Conservation (phyloP, 2,797 vertebrate genomes). For the Coranthus polyacanthus region DNA sequence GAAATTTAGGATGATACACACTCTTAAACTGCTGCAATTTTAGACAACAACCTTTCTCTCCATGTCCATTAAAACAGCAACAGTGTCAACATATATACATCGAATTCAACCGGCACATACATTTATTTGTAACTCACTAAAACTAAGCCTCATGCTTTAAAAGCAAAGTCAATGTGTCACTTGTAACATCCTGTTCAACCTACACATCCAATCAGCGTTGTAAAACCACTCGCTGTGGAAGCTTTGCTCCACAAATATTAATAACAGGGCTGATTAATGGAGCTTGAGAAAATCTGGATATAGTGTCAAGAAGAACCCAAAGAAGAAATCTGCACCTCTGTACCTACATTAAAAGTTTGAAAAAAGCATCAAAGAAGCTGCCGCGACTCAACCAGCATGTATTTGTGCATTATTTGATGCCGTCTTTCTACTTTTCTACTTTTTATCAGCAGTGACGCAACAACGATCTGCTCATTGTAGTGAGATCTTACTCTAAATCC, state of each 20-base stretch:
- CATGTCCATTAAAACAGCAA: background rate
- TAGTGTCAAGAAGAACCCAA: too few relatives aligned
- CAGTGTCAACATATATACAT: background rate
- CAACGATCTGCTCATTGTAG: too few relatives aligned
- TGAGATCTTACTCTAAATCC: too few relatives aligned
- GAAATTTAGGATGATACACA: too few relatives aligned
- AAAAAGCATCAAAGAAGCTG: too few relatives aligned
- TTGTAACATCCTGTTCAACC: background rate
- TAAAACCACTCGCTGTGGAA: background rate
- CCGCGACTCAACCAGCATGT: too few relatives aligned
- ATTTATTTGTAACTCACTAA: slow-evolving; percentile 1
- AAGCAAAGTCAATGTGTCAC: background rate
- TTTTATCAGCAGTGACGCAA: too few relatives aligned
- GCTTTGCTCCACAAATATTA: background rate
- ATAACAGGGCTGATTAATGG: background rate
- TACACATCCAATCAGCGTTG: background rate
- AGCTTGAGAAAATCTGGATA: background rate
- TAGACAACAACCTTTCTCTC: background rate
- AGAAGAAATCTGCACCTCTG: background rate
- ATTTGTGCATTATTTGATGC: too few relatives aligned
- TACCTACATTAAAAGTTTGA: too few relatives aligned
- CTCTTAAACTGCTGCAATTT: too few relatives aligned
- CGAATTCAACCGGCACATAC: background rate
- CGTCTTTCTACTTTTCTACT: too few relatives aligned
- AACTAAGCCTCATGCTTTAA: background rate